Evolutionary conservation across 2,888 invertebrate species (phyloP).

Genomic region (Eupithecia pulchellata): DNA sequence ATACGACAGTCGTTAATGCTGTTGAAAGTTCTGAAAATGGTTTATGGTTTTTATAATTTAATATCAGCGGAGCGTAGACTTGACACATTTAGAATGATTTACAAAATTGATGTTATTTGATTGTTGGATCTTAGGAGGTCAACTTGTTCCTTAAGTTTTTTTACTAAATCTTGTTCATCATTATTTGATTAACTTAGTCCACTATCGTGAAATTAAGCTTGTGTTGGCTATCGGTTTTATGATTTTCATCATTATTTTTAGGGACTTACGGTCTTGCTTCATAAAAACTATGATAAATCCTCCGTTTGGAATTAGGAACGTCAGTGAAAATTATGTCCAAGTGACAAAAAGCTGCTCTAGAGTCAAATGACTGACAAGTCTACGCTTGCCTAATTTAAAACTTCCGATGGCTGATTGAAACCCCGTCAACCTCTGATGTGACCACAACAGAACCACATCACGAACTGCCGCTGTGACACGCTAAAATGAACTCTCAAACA

Average conservation of each 20-base stretch:
- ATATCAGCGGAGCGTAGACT: conserved; percentile 1
- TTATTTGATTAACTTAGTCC: no score
- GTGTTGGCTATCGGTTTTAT: no score
- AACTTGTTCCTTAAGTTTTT: no score
- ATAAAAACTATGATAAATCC: no score
- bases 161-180: no score
- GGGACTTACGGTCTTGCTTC: no score
- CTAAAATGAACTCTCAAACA: conserved; percentile 18
- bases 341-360: neutral
- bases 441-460: conserved; percentile 21
- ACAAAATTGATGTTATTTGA: neutral
- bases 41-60: neutral
- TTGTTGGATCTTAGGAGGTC: no score
- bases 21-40: neutral
- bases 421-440: conserved; percentile 12
- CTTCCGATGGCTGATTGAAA: conserved; percentile 4
- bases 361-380: conserved; percentile 2
- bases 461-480: conserved; percentile 23
- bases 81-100: neutral
- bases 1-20: neutral
- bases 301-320: no score
- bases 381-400: neutral
- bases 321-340: neutral
- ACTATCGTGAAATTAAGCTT: no score
- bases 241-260: no score